These are phyloP conservation scores for Chalcis sispes DNA, from an alignment of 2,888 invertebrate genomes.

Conservation along the genomic window DNA sequence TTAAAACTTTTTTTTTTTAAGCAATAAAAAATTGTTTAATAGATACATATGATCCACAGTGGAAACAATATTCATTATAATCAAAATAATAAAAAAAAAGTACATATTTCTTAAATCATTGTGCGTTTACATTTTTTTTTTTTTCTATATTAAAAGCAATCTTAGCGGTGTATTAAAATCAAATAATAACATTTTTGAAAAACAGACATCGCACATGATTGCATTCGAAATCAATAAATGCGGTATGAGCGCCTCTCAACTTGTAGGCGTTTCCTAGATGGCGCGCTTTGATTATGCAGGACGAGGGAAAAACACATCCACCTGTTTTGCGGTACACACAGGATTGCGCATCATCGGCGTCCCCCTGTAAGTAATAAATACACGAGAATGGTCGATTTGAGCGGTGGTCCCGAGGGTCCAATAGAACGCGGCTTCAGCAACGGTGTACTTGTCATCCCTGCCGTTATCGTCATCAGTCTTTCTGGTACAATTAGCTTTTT, in stretches of 20 bases:
- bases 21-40: too few relatives aligned
- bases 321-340: background rate
- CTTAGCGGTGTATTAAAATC: too few relatives aligned
- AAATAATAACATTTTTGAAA: background rate
- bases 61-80: too few relatives aligned
- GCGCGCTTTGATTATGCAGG: background rate
- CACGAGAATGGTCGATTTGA: conserved; percentile 88
- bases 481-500: conserved; percentile 80
- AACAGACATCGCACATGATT: background rate
- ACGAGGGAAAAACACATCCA: background rate
- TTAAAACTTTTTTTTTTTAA: too few relatives aligned
- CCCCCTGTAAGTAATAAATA: background rate
- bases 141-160: too few relatives aligned
- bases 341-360: background rate
- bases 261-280: conserved; percentile 25
- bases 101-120: too few relatives aligned
- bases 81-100: too few relatives aligned
- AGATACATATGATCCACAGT: too few relatives aligned
- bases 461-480: conserved; percentile 86
- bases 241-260: too few relatives aligned
- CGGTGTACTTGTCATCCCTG: conserved; percentile 90
- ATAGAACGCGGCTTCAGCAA: conserved; percentile 93
- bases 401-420: conserved; percentile 87
- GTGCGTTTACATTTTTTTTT: too few relatives aligned
- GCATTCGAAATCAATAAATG: background rate